Conservation (phyloP, 2,888 invertebrate genomes). For the Tolmerus cingulatus region DNA sequence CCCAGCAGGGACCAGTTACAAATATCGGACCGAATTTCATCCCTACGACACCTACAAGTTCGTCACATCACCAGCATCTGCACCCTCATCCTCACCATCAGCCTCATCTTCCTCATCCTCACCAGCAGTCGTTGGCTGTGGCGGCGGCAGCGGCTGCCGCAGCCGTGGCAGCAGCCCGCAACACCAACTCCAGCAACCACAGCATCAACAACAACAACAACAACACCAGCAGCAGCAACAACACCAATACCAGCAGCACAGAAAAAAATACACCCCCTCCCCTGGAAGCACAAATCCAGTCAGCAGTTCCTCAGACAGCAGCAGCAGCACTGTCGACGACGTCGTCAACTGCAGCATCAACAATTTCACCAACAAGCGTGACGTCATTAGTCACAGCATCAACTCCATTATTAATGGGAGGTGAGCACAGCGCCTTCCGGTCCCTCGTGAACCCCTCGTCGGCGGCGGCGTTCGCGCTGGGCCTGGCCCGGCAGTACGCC, state of each 20-base stretch:
- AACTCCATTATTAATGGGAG: conserved; percentile 77
- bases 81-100: conserved; percentile 45
- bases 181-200: conserved; percentile 64
- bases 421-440: conserved; percentile 89
- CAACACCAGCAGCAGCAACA: conserved; percentile 47
- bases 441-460: conserved; percentile 72
- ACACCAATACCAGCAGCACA: conserved; percentile 47
- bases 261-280: conserved; percentile 34
- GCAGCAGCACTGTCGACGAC: conserved; percentile 30
- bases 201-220: conserved; percentile 51
- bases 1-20: conserved; percentile 57
- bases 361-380: conserved; percentile 50
- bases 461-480: conserved; percentile 67
- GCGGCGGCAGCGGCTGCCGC: conserved; percentile 51
- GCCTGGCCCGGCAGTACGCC: conserved; percentile 58
- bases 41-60: conserved; percentile 41
- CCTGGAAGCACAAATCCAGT: conserved; percentile 38
- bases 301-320: conserved; percentile 45
- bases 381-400: conserved; percentile 63
- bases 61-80: conserved; percentile 38
- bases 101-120: conserved; percentile 45
- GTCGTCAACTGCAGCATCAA: conserved; percentile 52
- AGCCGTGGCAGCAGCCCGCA: conserved; percentile 60
- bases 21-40: conserved; percentile 44
- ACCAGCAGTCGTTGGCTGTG: conserved; percentile 38